Percentiles rank a stretch among this genome's conserved stretches.
Conservation (phyloP, 1,140 invertebrate species). For the Drosophila willistoni region DNA sequence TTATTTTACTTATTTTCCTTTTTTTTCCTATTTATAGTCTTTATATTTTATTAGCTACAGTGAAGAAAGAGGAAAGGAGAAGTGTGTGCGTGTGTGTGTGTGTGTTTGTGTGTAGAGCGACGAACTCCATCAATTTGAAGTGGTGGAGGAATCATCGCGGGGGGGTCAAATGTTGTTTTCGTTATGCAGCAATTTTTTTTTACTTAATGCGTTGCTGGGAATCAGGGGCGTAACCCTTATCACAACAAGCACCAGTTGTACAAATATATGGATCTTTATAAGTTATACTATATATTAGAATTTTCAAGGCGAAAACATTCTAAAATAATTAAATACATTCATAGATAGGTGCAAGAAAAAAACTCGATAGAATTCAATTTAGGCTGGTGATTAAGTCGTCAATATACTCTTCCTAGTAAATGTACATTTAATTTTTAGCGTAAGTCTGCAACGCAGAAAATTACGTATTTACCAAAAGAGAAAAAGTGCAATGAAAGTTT, state of each 20-base stretch:
- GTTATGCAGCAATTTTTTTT: constrained; percentile 31
- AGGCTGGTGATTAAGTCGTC: not conserved
- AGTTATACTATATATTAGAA: not conserved
- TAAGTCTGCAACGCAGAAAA: not conserved
- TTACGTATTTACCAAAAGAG: not conserved
- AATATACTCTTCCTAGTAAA: not conserved
- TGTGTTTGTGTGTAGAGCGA: constrained; percentile 23
- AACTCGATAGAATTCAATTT: not conserved
- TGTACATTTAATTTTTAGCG: not conserved
- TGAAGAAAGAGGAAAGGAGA: not conserved
- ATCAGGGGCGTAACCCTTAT: constrained; percentile 48
- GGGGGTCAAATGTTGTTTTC: constrained; percentile 33
- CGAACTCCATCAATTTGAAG: constrained; percentile 35
- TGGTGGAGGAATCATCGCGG: not conserved
- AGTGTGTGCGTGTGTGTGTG: no score
- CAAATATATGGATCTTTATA: not conserved
- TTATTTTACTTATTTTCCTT: constrained; percentile 39
- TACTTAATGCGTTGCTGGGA: constrained; percentile 42
- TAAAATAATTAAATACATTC: not conserved
- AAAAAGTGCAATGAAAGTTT: not conserved
- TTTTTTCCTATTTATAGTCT: constrained; percentile 64
- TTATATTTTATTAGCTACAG: constrained; percentile 34
- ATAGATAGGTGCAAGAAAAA: constrained; percentile 18
- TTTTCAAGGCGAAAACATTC: constrained; percentile 21
- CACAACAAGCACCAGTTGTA: constrained; percentile 4